A percentile compares a stretch with the other conserved stretches of the same genome.
These are phyloP conservation scores for Tapirus indicus DNA, from an alignment of 2,797 vertebrate species.

Conservation along the genomic window DNA sequence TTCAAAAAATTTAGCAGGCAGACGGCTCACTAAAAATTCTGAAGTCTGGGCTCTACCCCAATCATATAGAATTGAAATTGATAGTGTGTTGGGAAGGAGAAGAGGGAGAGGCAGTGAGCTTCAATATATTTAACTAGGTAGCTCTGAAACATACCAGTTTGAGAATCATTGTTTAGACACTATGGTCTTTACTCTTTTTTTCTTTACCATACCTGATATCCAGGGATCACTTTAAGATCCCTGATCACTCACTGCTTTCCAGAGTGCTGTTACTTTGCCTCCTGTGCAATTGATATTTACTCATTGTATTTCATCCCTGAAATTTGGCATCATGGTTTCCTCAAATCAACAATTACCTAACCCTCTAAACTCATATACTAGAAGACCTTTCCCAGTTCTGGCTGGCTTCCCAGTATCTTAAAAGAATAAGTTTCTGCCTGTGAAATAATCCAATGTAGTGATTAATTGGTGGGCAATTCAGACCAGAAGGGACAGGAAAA, in stretches of 20 bases:
- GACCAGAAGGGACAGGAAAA: neutral
- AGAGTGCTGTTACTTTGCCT: neutral
- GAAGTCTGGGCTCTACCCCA: neutral
- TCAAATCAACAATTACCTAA: neutral
- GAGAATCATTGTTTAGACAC: neutral
- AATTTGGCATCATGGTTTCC: neutral
- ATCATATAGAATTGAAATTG: neutral
- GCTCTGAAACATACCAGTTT: neutral
- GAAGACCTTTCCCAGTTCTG: neutral
- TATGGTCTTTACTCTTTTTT: neutral
- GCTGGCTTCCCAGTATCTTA: neutral
- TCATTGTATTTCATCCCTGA: neutral
- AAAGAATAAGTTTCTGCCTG: neutral
- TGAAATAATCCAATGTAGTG: neutral
- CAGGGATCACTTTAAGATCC: neutral
- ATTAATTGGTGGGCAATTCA: neutral
- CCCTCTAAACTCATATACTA: neutral
- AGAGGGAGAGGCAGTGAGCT: neutral
- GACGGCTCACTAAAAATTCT: neutral
- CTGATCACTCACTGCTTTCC: neutral
- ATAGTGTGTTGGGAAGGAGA: neutral
- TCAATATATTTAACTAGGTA: neutral
- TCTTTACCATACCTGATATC: neutral
- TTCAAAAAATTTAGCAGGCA: neutral
- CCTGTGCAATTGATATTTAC: neutral